Base-by-base conservation (phyloP, 2,797 vertebrate species). In the Esox masquinongy region DNA sequence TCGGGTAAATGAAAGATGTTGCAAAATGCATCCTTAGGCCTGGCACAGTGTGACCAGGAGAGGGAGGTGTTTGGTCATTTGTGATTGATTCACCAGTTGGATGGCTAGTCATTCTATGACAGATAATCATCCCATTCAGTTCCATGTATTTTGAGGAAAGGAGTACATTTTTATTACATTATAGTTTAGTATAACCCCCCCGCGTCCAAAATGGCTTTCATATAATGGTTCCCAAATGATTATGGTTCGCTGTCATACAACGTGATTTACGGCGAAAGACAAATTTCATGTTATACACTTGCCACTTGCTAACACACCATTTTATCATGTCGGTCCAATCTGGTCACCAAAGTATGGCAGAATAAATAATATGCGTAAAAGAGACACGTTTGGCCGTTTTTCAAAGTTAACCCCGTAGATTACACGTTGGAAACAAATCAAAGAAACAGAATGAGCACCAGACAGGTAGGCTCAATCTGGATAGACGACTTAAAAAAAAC, bases 51-150 rank as follows among this genome's bases (percentile, higher is more conserved):
- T 51, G 34, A 2, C 63, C 82, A 77, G 69, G 19, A 73, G 79
- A 66, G 68, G 79, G 79, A 53, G 77, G 29, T 47, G 73, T 39
- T 70, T n/a, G 36, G 15, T 73, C 2, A 75, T 17, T 43, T 68
- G 51, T 68, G 69, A 73, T 16, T 1, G 26, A 66, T 15, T 4
- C 22, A 11, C 56, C 56, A 11, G 56, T 12, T 24, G 56, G 9
- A 8, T 26, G 56, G 56, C 22, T 61, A 24, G 22, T 59, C 56
- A 24, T 24, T 12, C 22, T 59, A 24, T 24, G 19, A 24, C 22
- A 24, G 56, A 12, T 61, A 5, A 24, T 61, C 56, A 47, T 47
- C 43, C 43, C 9, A 47, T 47, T 14, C 39, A 43, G 39, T 43
- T 14, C 2, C 43, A 47, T 12, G 43, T 47, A 5, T 47, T 47